Evolutionary conservation across 2,797 vertebrate genomes (phyloP).

Genomic region (Hybognathus amarus): DNA sequence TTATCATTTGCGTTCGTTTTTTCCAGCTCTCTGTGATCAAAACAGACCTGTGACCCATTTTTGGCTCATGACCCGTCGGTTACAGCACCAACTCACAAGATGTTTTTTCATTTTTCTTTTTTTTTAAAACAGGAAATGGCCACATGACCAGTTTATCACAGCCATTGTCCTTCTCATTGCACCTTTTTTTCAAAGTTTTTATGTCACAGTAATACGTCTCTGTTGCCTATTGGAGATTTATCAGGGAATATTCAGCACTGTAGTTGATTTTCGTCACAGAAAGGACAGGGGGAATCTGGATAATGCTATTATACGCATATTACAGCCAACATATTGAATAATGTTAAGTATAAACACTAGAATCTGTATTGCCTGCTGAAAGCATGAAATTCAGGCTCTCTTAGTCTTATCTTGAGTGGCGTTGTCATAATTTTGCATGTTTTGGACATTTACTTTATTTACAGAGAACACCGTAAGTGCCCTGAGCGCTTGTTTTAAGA

Average conservation of each 20-base stretch:
- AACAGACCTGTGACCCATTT: conserved; percentile 36
- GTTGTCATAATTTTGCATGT: neutral
- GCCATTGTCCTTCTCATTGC: conserved; percentile 5
- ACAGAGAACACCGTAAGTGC: neutral
- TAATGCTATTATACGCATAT: neutral
- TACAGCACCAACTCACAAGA: conserved; percentile 25
- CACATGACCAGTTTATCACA: conserved; percentile 40
- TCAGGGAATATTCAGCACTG: neutral
- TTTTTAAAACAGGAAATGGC: conserved; percentile 31
- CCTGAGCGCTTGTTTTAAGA: neutral
- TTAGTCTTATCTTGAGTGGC: neutral
- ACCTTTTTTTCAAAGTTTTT: neutral
- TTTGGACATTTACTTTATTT: neutral
- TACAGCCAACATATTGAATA: neutral
- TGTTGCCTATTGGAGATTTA: neutral
- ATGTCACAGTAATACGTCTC: neutral
- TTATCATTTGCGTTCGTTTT: conserved; percentile 3
- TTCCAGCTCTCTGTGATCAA: conserved; percentile 3
- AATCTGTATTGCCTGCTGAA: neutral
- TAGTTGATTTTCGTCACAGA: neutral
- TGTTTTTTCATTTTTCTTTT: neutral
- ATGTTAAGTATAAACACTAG: neutral
- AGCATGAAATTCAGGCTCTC: neutral
- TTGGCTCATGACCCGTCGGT: neutral
- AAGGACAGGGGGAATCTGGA: neutral